These are phyloP conservation scores for Chrysodeixis includens DNA, from an alignment of 2,888 invertebrate genomes.

Conservation along the genomic window DNA sequence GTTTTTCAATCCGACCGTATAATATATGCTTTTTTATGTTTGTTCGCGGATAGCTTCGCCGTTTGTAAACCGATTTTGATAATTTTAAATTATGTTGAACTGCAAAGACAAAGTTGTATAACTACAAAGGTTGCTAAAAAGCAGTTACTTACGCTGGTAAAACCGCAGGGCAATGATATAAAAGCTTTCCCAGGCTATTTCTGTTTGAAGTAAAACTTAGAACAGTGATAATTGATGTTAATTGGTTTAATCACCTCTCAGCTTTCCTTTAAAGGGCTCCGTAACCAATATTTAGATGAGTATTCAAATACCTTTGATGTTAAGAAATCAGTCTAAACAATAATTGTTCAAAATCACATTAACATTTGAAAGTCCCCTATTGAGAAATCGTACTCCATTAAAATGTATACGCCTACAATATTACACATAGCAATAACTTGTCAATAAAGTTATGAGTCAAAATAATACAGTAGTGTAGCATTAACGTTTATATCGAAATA, in stretches of 20 bases:
- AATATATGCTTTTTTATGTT: too few species aligned
- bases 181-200: background rate
- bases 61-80: too few species aligned
- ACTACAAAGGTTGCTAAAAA: too few species aligned
- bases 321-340: background rate
- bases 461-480: background rate
- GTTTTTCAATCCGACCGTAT: too few species aligned
- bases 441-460: background rate
- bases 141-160: too few species aligned
- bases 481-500: conserved; percentile 15
- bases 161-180: background rate
- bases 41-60: too few species aligned
- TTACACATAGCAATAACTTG: background rate
- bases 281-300: background rate
- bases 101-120: too few species aligned
- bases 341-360: background rate
- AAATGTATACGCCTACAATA: conserved; percentile 1
- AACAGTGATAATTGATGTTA: background rate
- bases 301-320: background rate
- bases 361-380: background rate
- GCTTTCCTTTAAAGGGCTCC: background rate
- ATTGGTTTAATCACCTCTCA: background rate
- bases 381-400: background rate
- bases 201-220: background rate
- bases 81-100: too few species aligned